phyloP scores from a whole-genome alignment of 2,113 vertebrate species.

The Phaethon lepturus region DNA sequence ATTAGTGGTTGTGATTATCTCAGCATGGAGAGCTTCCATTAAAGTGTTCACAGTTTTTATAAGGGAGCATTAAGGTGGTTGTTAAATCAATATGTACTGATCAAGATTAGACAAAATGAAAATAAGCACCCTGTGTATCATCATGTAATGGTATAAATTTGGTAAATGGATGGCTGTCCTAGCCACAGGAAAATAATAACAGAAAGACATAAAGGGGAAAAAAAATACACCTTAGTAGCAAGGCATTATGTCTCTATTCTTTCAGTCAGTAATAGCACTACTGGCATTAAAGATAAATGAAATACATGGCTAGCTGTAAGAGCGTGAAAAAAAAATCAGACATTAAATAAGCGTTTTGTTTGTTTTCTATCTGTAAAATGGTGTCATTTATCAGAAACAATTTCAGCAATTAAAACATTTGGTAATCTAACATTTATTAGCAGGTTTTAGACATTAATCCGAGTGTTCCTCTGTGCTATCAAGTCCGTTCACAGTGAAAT shows the following conservation, averaged over 20 bases:
- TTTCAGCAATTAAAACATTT: background rate
- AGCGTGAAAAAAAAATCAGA: background rate
- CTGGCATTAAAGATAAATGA: background rate
- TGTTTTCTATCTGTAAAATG: background rate
- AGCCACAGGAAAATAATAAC: background rate
- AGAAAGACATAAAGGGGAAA: background rate
- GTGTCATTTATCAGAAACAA: background rate
- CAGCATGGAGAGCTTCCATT: background rate
- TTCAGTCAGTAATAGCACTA: background rate
- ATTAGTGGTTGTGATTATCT: conserved; percentile 23
- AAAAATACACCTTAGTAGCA: background rate
- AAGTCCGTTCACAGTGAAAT: background rate
- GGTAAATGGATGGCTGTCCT: background rate
- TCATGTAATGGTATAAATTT: background rate
- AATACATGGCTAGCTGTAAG: background rate
- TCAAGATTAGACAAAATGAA: background rate
- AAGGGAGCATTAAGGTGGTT: background rate
- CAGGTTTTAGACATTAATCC: background rate
- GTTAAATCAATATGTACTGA: background rate
- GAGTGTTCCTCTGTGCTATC: background rate
- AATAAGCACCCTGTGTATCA: background rate
- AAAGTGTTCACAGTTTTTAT: background rate
- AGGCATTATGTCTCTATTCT: background rate
- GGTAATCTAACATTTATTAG: background rate
- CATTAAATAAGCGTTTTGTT: background rate